Evolutionary conservation across 2,888 invertebrate genomes (phyloP).

Genomic region (Drosophila anomalata): DNA sequence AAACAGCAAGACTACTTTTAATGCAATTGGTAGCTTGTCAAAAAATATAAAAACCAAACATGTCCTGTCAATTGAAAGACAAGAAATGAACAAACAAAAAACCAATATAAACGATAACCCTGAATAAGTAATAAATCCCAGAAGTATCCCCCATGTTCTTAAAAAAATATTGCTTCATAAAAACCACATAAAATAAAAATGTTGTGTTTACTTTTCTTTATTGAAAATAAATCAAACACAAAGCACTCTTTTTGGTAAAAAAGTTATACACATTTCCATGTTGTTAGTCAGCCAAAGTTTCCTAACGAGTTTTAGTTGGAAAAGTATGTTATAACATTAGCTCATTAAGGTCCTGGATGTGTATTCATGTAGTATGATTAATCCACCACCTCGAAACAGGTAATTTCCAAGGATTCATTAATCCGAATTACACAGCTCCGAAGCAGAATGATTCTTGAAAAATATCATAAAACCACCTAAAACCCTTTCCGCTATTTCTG

Average conservation of each 20-base stretch:
- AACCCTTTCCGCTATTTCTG: background rate
- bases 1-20: background rate
- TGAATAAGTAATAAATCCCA: background rate
- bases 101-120: background rate
- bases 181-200: slow-evolving; percentile 9
- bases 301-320: slow-evolving; percentile 3
- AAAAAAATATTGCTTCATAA: slow-evolving; percentile 18
- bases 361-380: background rate
- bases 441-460: background rate
- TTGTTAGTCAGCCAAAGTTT: slow-evolving; percentile 10
- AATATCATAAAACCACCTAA: background rate
- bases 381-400: background rate
- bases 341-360: background rate
- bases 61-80: background rate
- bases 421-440: background rate
- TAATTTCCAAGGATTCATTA: slow-evolving; percentile 4
- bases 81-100: background rate
- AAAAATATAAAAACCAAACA: background rate
- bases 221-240: slow-evolving; percentile 22
- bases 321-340: background rate
- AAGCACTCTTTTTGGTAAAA: background rate
- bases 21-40: no score
- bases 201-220: slow-evolving; percentile 10
- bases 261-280: slow-evolving; percentile 11
- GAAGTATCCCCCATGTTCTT: background rate